Conservation (phyloP, 1,140 invertebrate species). For the Drosophila trapezifrons region DNA sequence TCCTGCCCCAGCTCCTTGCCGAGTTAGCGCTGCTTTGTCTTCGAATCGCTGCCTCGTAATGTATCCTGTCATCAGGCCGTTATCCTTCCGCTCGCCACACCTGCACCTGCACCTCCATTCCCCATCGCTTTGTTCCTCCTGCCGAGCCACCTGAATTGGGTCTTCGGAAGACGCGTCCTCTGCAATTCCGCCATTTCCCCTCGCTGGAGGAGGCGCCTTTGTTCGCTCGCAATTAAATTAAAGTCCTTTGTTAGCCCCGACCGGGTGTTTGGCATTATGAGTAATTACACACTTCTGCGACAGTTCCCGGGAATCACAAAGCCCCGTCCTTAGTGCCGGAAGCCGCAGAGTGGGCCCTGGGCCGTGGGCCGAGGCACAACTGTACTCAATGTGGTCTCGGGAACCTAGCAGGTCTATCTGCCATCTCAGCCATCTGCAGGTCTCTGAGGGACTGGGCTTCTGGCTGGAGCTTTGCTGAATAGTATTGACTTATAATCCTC, state of each 20-base stretch:
- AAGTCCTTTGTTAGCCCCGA: constrained; percentile 48
- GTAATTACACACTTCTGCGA: constrained; percentile 53
- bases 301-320: constrained; percentile 39
- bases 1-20: neutral
- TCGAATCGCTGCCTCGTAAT: constrained; percentile 41
- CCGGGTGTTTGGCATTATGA: constrained; percentile 48
- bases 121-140: neutral
- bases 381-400: neutral
- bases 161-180: neutral
- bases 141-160: constrained; percentile 21
- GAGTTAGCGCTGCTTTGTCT: constrained; percentile 19
- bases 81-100: constrained; percentile 31
- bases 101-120: neutral
- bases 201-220: constrained; percentile 36
- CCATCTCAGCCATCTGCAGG: neutral
- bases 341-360: neutral
- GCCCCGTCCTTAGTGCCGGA: constrained; percentile 36
- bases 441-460: too few species aligned
- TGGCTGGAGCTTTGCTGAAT: neutral
- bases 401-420: neutral
- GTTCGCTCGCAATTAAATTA: constrained; percentile 56
- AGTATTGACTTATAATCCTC: too few species aligned
- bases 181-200: constrained; percentile 7
- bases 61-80: constrained; percentile 58
- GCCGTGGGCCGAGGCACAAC: neutral